Evolutionary conservation across 2,888 invertebrate genomes (phyloP).

Genomic region (Morpho deidamia): DNA sequence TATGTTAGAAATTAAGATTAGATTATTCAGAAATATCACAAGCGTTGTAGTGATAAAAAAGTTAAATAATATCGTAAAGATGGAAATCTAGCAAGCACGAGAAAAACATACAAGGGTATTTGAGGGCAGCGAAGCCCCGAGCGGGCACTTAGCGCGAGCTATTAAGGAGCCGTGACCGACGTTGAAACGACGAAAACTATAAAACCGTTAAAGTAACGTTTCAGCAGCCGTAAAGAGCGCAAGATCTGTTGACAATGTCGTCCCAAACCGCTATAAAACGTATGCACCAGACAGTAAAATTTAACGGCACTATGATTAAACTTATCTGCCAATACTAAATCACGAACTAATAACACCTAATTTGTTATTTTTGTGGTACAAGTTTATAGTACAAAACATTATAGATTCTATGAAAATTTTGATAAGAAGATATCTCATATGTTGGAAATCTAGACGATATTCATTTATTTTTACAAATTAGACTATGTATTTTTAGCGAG

Average conservation of each 20-base stretch:
- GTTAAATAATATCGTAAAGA: slow-evolving; percentile 64
- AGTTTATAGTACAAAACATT: no score
- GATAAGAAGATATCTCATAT: no score
- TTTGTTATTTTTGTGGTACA: not conserved
- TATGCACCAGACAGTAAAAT: slow-evolving; percentile 75
- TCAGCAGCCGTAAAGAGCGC: slow-evolving; percentile 76
- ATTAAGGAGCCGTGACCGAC: slow-evolving; percentile 74
- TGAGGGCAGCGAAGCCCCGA: slow-evolving; percentile 64
- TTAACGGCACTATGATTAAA: slow-evolving; percentile 75
- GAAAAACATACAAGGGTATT: slow-evolving; percentile 64
- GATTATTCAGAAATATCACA: slow-evolving; percentile 21
- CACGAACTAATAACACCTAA: slow-evolving; percentile 51
- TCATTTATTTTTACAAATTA: no score
- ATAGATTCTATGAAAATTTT: no score
- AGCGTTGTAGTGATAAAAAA: slow-evolving; percentile 44
- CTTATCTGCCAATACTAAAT: slow-evolving; percentile 65
- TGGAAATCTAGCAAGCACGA: slow-evolving; percentile 64
- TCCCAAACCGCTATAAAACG: slow-evolving; percentile 70
- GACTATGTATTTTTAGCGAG: no score
- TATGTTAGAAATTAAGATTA: no score
- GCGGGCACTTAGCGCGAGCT: slow-evolving; percentile 74
- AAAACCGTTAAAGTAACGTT: slow-evolving; percentile 78
- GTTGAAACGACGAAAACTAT: slow-evolving; percentile 74
- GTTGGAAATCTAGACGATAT: no score
- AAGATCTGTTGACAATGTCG: slow-evolving; percentile 78